Evolutionary conservation across 2,797 vertebrate genomes (phyloP), one percentile per base, ranked within the genome.

Genomic region (Lutjanus argentimaculatus): DNA sequence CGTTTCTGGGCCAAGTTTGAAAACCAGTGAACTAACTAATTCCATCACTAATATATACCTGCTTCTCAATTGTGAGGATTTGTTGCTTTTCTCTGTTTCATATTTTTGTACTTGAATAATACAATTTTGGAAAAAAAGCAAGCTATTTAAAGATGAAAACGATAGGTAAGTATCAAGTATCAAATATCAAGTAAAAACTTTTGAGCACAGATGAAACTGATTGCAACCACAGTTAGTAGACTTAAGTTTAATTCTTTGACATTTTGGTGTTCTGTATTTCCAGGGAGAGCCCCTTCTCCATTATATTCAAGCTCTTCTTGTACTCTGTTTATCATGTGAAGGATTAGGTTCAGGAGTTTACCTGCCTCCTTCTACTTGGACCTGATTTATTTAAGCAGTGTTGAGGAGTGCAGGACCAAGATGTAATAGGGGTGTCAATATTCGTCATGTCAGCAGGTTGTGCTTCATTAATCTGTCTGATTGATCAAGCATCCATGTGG

Each of bases 391-490:
- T 80, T 83, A 79, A 85, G 70, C 61, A 45, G 55, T 6, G 74
- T 58, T 85, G 82, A 82, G 74, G 82, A 83, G 80, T 80, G 82
- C 73, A 67, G 63, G 83, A 89, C 81, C 87, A 75, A 86, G 86
- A 89, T 85, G 83, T 90, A 89, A 91, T 82, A 80, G 79, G 64
- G 85, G 89, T 93, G 89, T 91, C 89, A 77, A 77, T 90, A 91
- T 93, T 88, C 67, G 67, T 92, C 91, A 90, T 85, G 92, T 93
- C 93, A 93, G 92, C 91, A 85, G 77, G 86, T 89, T 91, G 83
- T 82, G 88, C 85, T 90, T 94, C 92, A 93, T 93, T 92, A 89
- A 89, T 93, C 89, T 83, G 81, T 82, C 84, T 93, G 91, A 94
- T 93, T 93, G 93, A 94, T 95, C 90, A 77, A 72, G 62, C 85